Evolutionary conservation across 2,888 invertebrate genomes (phyloP).

Genomic region (Lasioglossum zephyrum): DNA sequence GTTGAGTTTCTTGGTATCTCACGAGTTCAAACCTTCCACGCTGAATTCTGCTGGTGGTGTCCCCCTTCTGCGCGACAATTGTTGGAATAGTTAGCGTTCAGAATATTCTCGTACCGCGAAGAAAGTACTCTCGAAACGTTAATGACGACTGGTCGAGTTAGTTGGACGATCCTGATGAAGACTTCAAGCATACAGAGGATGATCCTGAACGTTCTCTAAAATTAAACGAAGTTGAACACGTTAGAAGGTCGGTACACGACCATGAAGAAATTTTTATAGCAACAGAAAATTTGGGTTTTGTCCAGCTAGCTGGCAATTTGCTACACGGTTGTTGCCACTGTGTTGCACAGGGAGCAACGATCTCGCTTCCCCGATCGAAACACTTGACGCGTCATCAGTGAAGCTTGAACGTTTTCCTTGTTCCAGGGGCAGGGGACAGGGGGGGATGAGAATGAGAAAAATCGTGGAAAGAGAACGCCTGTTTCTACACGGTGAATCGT

Average conservation of each 20-base stretch:
- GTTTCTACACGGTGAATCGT: background rate
- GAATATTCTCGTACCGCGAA: background rate
- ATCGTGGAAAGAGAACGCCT: background rate
- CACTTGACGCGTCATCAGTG: conserved; percentile 3
- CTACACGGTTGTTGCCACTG: background rate
- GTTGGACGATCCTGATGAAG: background rate
- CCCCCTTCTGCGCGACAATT: conserved; percentile 8
- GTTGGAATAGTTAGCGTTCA: background rate
- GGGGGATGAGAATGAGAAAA: background rate
- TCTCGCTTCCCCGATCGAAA: conserved; percentile 10
- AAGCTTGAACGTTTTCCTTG: conserved; percentile 18
- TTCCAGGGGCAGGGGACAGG: background rate
- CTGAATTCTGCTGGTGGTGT: conserved; percentile 9
- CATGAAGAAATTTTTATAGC: background rate
- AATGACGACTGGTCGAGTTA: background rate
- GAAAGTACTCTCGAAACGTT: background rate
- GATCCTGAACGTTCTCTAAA: background rate
- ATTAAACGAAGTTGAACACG: background rate
- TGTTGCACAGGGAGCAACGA: conserved; percentile 13
- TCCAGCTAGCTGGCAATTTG: background rate
- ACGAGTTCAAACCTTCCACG: conserved; percentile 39
- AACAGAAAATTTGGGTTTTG: background rate
- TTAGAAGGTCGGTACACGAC: background rate
- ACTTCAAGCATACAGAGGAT: background rate
- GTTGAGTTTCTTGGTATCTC: conserved; percentile 68